Percentiles rank a stretch among this genome's conserved stretches.
Conservation (phyloP, 2,888 invertebrate species). For the Pachymerium ferrugineum region DNA sequence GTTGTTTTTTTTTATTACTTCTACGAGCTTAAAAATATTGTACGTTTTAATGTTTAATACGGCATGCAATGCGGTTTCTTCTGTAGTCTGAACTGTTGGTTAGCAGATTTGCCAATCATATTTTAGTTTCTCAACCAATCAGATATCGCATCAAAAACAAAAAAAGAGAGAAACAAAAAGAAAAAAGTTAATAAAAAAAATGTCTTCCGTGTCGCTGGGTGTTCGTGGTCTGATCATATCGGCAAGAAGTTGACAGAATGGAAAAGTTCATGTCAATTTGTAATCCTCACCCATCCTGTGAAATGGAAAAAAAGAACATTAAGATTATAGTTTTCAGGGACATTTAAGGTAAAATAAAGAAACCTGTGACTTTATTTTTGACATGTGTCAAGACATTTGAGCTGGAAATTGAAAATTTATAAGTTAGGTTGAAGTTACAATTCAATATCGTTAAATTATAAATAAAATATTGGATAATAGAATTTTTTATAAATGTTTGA, state of each 20-base stretch:
- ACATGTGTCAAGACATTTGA: conserved; percentile 25
- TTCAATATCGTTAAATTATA: conserved; percentile 25
- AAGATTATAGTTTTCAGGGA: conserved; percentile 25
- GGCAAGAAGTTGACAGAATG: conserved; percentile 15
- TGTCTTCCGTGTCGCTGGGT: not conserved
- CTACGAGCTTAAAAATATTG: conserved; percentile 10
- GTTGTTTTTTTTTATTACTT: not conserved
- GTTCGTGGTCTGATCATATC: not conserved
- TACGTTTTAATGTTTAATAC: not conserved
- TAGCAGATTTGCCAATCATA: not conserved
- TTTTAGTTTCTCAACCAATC: not conserved
- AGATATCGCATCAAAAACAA: not conserved
- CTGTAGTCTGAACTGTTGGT: too few relatives aligned
- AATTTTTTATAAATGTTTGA: conserved; percentile 1
- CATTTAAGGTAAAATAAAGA: conserved; percentile 18
- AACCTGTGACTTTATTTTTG: conserved; percentile 23
- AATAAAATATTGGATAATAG: conserved; percentile 18
- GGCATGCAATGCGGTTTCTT: not conserved
- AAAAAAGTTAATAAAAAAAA: not conserved
- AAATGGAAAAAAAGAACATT: not conserved
- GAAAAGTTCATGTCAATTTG: conserved; percentile 22
- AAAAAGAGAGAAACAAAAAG: not conserved
- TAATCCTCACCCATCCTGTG: conserved; percentile 17
- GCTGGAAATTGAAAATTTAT: conserved; percentile 21
- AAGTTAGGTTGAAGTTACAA: conserved; percentile 14